Conservation (phyloP, 2,888 invertebrate species). For the Hymenopus coronatus region DNA sequence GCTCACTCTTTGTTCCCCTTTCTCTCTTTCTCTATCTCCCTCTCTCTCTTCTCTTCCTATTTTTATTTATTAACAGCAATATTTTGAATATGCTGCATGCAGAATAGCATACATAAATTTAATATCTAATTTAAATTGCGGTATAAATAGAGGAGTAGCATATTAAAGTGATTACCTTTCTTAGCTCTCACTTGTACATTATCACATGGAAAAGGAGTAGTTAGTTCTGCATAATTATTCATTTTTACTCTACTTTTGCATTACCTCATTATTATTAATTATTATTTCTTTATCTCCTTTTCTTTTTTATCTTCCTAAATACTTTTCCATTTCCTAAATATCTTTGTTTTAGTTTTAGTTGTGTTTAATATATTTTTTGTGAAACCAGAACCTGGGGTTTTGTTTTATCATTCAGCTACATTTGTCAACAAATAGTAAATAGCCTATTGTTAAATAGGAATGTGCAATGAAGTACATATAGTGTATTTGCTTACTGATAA, state of each 20-base stretch:
- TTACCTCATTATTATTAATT: neutral
- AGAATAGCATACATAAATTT: neutral
- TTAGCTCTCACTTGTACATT: neutral
- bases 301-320: neutral
- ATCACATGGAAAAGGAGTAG: neutral
- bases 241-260: neutral
- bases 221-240: neutral
- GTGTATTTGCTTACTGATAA: too few species aligned
- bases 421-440: neutral
- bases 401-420: neutral
- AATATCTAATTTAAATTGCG: too few species aligned
- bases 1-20: too few species aligned
- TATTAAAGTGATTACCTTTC: neutral
- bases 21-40: neutral
- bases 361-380: neutral
- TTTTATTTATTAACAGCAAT: neutral
- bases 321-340: neutral
- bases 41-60: neutral
- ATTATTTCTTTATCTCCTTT: neutral
- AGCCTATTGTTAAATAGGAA: neutral
- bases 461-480: neutral
- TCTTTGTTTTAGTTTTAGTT: neutral
- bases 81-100: neutral
- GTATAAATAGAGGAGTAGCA: too few species aligned
- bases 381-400: neutral